Conservation (phyloP, 23 tunicate genomes). For the Ascidia mentula region DNA sequence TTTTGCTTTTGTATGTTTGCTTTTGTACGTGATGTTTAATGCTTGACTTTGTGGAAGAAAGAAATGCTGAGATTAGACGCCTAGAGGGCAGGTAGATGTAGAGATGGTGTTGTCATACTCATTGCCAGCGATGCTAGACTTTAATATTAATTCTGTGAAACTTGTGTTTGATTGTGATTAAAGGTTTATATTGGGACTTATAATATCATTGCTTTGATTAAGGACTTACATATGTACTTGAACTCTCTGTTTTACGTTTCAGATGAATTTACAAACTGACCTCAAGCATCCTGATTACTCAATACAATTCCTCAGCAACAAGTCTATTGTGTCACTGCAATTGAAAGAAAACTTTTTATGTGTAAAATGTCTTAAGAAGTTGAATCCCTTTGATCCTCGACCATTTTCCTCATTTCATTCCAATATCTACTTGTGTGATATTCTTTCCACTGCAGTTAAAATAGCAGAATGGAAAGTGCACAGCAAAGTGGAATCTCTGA, state of each 20-base stretch:
- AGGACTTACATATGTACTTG: no score
- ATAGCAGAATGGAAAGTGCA: conserved; percentile 21
- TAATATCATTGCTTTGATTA: no score
- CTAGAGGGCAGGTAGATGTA: no score
- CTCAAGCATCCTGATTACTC: not conserved
- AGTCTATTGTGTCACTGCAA: conserved; percentile 13
- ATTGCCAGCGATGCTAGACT: no score
- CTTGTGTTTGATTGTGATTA: no score
- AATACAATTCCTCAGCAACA: conserved; percentile 35
- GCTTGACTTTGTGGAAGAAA: no score
- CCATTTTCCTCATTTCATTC: conserved; percentile 14
- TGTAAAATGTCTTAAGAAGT: conserved; percentile 28
- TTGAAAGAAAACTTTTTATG: conserved; percentile 23
- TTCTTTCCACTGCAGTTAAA: conserved; percentile 17
- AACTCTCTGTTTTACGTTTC: not conserved
- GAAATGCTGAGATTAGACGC: no score
- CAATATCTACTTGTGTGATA: conserved; percentile 28
- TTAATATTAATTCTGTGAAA: no score
- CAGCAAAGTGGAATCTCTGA: conserved; percentile 3
- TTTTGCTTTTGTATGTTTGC: no score
- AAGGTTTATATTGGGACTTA: no score
- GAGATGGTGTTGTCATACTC: no score
- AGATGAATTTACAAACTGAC: not conserved
- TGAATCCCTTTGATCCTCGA: conserved; percentile 11
- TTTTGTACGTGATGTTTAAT: no score